phyloP scores from a whole-genome alignment of 2,888 invertebrate species.

The Tribolium freemani region DNA sequence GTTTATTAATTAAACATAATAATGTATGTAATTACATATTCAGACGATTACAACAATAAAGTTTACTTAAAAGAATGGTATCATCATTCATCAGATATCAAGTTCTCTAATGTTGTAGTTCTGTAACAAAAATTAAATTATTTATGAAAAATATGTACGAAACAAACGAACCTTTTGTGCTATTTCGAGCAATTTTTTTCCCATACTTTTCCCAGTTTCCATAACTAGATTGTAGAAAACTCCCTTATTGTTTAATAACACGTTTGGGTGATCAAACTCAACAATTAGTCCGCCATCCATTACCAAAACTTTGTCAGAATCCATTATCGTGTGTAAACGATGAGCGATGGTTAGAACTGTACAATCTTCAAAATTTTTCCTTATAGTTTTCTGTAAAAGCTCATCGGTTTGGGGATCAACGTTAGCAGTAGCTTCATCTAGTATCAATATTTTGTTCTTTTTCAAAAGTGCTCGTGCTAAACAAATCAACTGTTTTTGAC shows the following conservation, averaged over 20 bases:
- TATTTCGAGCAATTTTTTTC: conserved; percentile 4
- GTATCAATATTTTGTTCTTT: conserved; percentile 43
- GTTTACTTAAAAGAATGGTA: no score
- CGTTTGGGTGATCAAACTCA: conserved; percentile 82
- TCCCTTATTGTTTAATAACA: conserved; percentile 70
- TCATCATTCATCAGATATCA: no score
- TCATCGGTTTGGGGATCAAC: conserved; percentile 82
- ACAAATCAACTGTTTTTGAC: conserved; percentile 76
- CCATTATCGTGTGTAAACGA: conserved; percentile 85
- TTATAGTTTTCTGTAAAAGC: conserved; percentile 80
- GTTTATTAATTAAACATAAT: no score
- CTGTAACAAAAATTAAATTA: neutral
- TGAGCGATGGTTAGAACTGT: conserved; percentile 87
- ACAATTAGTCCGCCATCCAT: conserved; percentile 80
- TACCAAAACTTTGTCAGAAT: conserved; percentile 82
- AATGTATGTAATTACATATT: no score
- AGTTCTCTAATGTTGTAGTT: neutral
- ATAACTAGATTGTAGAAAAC: conserved; percentile 5
- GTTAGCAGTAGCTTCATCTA: conserved; percentile 82
- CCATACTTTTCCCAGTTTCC: conserved; percentile 45
- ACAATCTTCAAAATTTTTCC: conserved; percentile 78
- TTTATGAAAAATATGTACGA: neutral
- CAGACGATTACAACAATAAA: no score
- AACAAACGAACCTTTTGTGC: neutral
- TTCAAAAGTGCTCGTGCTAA: conserved; percentile 73